Conservation (phyloP, 2,888 invertebrate genomes). For the Chaetogeoica ovagalla region DNA sequence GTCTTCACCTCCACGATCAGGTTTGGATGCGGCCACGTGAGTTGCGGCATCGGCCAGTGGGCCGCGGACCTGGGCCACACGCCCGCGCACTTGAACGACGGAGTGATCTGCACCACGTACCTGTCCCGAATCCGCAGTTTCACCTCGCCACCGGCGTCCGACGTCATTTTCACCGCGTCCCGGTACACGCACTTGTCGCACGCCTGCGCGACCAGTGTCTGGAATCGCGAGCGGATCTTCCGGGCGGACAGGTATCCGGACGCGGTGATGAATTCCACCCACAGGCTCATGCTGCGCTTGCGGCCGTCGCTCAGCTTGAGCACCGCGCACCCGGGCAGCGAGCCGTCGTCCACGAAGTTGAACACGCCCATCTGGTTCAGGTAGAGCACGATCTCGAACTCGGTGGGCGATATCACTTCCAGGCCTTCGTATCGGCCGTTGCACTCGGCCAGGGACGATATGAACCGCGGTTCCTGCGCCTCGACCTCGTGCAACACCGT, state of each 20-base stretch:
- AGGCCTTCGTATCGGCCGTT: conserved; percentile 79
- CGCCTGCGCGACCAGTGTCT: conserved; percentile 76
- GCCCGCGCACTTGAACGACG: conserved; percentile 80
- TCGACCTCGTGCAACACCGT: conserved; percentile 84
- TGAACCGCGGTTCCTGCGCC: conserved; percentile 81
- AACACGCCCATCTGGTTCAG: conserved; percentile 91
- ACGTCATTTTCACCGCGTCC: conserved; percentile 79
- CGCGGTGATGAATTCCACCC: conserved; percentile 89
- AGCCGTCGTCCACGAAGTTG: conserved; percentile 85
- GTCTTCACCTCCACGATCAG: conserved; percentile 81
- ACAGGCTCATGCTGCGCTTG: conserved; percentile 83
- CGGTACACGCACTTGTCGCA: conserved; percentile 80
- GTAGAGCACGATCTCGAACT: conserved; percentile 82
- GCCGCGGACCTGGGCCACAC: conserved; percentile 83
- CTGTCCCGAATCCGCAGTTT: conserved; percentile 75
- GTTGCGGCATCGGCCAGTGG: conserved; percentile 79
- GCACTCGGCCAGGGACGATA: conserved; percentile 75
- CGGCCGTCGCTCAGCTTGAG: conserved; percentile 83
- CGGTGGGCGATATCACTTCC: conserved; percentile 75
- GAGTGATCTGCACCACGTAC: conserved; percentile 81
- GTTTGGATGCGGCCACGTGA: conserved; percentile 80
- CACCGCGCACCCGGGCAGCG: conserved; percentile 79
- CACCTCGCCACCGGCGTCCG: conserved; percentile 81
- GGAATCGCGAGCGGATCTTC: conserved; percentile 81
- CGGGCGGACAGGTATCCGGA: conserved; percentile 81